A percentile compares a stretch with the other conserved stretches of the same genome.
Evolutionary conservation across 2,888 invertebrate species (phyloP).

Genomic region (Spicauda simplicius): DNA sequence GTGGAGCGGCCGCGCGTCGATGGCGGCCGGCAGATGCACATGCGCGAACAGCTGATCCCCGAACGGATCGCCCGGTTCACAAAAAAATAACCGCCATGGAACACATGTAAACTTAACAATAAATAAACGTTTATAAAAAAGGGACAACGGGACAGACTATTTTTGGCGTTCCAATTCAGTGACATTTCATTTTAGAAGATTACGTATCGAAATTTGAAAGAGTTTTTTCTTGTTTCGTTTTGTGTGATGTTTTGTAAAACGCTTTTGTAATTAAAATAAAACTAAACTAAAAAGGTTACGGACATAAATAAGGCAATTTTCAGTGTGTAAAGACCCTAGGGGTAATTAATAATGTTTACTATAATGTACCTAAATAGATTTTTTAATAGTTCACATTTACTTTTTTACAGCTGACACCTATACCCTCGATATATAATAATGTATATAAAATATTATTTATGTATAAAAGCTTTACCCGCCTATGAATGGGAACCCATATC

Average conservation of each 20-base stretch:
- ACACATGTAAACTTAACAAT: conserved; percentile 53
- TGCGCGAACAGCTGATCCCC: conserved; percentile 81
- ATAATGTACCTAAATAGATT: no score
- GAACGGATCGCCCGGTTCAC: conserved; percentile 52
- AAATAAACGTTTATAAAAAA: conserved; percentile 44
- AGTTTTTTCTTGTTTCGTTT: neutral
- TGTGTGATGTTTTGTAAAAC: no score
- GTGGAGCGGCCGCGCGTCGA: conserved; percentile 45
- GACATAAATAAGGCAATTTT: neutral
- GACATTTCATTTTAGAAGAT: conserved; percentile 39
- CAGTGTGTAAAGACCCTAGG: no score
- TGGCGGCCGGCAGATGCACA: conserved; percentile 74
- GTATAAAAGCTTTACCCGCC: no score
- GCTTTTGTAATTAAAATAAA: no score
- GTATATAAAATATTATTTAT: no score
- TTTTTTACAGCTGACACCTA: no score
- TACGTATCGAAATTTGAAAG: conserved; percentile 21
- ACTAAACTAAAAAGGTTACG: neutral
- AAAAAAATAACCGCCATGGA: conserved; percentile 52
- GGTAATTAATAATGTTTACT: no score
- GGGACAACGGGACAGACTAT: conserved; percentile 22
- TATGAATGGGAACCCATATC: no score
- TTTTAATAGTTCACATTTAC: no score
- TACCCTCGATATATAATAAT: no score
- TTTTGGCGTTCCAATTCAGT: conserved; percentile 34